Percentiles rank a stretch among this genome's conserved stretches.
Evolutionary conservation across 2,888 invertebrate species (phyloP).

Genomic region (Hyposoter dolosus): DNA sequence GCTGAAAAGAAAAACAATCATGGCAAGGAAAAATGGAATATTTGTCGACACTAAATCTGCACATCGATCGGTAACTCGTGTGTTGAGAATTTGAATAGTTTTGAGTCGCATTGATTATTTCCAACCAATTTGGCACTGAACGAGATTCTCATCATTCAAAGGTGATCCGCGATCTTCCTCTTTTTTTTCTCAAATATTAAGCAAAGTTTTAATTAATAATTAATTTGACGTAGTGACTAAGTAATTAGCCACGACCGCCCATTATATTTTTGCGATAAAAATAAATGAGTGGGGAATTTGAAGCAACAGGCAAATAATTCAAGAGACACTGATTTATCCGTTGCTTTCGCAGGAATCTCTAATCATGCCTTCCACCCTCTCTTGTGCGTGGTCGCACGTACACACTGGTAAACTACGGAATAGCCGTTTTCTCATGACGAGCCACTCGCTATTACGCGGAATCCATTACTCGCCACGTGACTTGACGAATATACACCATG

Average conservation of each 20-base stretch:
- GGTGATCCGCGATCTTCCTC: no score
- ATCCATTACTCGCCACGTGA: slow-evolving; percentile 64
- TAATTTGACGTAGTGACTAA: not conserved
- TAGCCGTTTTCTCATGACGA: slow-evolving; percentile 65
- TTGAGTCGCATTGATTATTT: not conserved
- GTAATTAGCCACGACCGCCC: not conserved
- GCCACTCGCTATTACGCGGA: slow-evolving; percentile 69
- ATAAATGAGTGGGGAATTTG: not conserved
- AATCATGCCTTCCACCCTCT: slow-evolving; percentile 64
- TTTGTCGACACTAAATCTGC: not conserved
- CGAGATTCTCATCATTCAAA: no score
- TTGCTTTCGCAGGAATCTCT: slow-evolving; percentile 70
- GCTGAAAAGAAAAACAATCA: not conserved
- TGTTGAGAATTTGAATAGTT: not conserved
- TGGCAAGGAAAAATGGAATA: no score
- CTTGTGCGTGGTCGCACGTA: slow-evolving; percentile 24
- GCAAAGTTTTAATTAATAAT: not conserved
- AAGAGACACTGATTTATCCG: slow-evolving; percentile 68
- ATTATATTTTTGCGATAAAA: not conserved
- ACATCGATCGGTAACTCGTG: not conserved
- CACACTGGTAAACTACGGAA: slow-evolving; percentile 25
- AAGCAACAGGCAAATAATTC: slow-evolving; percentile 1
- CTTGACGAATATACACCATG: slow-evolving; percentile 51
- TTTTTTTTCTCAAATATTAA: not conserved
- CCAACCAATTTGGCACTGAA: not conserved